Percentiles rank a stretch among this genome's conserved stretches.
These are phyloP conservation scores for Idris sp. DNA, from an alignment of 1,140 invertebrate species.

Conservation along the genomic window DNA sequence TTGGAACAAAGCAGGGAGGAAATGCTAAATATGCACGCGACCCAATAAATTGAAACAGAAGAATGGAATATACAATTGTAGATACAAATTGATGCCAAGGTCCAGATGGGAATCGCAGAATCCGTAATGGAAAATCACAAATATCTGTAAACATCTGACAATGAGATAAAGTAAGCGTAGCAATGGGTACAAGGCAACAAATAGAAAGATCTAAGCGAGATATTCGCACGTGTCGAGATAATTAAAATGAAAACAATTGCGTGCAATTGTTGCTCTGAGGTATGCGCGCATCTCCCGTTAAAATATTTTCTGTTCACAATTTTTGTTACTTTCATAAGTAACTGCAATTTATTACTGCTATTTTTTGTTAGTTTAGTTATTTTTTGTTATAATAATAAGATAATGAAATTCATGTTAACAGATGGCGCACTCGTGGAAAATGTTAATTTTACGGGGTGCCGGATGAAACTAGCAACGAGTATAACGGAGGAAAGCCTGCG, in stretches of 20 bases:
- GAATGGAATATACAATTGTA: constrained; percentile 58
- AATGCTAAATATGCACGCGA: constrained; percentile 49
- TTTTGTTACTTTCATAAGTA: too few species aligned
- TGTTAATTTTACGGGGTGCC: constrained; percentile 42
- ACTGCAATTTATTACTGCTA: too few species aligned
- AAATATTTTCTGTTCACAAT: too few species aligned
- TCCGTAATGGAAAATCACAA: constrained; percentile 62
- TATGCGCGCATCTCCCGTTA: too few species aligned
- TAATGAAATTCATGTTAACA: constrained; percentile 4
- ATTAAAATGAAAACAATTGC: constrained; percentile 59
- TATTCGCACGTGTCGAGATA: constrained; percentile 57
- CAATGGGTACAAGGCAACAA: constrained; percentile 62
- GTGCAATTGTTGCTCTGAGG: constrained; percentile 21
- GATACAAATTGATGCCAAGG: constrained; percentile 60
- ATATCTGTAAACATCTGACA: constrained; percentile 60
- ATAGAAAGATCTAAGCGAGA: constrained; percentile 56
- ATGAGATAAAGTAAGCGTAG: constrained; percentile 65
- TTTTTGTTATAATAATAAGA: too few species aligned
- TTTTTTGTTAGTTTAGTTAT: too few species aligned
- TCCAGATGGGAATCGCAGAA: constrained; percentile 63
- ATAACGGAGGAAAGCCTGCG: constrained; percentile 36
- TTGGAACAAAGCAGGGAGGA: constrained; percentile 47
- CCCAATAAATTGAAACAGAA: constrained; percentile 59
- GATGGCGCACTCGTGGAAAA: constrained; percentile 33
- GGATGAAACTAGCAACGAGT: constrained; percentile 2